These are phyloP conservation scores for Melanargia galathea DNA, from an alignment of 2,888 invertebrate species.

Conservation along the genomic window DNA sequence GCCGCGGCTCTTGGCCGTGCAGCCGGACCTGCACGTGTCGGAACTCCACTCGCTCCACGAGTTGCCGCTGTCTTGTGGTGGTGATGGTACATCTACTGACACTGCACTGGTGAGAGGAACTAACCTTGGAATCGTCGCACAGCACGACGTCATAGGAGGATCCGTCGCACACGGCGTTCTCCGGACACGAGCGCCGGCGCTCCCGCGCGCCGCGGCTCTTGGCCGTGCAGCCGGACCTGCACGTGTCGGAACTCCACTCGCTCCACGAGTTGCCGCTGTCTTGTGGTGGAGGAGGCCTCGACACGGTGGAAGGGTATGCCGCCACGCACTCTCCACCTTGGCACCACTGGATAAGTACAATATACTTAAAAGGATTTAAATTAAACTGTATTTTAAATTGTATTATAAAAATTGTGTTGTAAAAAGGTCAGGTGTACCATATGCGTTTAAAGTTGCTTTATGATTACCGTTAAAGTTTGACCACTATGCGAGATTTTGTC, in stretches of 20 bases:
- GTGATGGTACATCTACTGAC: no score
- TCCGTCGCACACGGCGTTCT: slow-evolving; percentile 83
- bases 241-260: slow-evolving; percentile 83
- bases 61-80: no score
- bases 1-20: no score
- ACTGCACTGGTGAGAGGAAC: no score
- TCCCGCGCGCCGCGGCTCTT: slow-evolving; percentile 83
- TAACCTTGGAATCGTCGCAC: slow-evolving; percentile 85
- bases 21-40: no score
- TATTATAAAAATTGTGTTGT: no score
- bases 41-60: no score
- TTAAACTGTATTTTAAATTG: no score
- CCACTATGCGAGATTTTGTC: no score
- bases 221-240: slow-evolving; percentile 86
- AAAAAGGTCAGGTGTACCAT: no score
- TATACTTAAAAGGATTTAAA: neutral
- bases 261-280: slow-evolving; percentile 76
- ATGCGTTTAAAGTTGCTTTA: no score
- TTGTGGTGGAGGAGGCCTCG: slow-evolving; percentile 51
- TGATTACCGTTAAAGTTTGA: no score
- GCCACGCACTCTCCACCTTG: slow-evolving; percentile 84
- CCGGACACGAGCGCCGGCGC: slow-evolving; percentile 82
- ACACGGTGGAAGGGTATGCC: slow-evolving; percentile 51
- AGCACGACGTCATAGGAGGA: slow-evolving; percentile 84
- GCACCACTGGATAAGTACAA: slow-evolving; percentile 80